These are phyloP conservation scores for Diglossa brunneiventris DNA, from an alignment of 2,113 vertebrate species.

Conservation along the genomic window DNA sequence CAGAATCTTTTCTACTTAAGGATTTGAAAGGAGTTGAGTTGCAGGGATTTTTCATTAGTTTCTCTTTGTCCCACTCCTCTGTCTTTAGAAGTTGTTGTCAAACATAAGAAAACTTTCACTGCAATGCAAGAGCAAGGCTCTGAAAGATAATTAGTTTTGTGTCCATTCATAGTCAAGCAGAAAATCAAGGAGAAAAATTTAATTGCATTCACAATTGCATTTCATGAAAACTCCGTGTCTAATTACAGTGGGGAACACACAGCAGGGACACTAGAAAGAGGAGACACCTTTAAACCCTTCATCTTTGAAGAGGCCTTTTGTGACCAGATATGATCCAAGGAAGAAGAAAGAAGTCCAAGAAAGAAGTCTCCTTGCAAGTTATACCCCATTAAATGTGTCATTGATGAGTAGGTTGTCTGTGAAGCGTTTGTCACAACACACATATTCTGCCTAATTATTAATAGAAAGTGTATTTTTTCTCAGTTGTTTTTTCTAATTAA, in stretches of 20 bases:
- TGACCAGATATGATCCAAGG: constrained; percentile 24
- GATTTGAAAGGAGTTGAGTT: neutral
- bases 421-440: constrained; percentile 5
- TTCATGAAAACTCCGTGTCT: constrained; percentile 31
- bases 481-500: constrained; percentile 24
- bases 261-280: constrained; percentile 17
- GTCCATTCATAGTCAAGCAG: constrained; percentile 46
- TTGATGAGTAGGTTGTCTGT: neutral
- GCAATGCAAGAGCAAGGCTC: neutral
- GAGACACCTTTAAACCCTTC: constrained; percentile 41
- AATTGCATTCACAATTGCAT: constrained; percentile 44
- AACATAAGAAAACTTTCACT: constrained; percentile 11
- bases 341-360: constrained; percentile 4
- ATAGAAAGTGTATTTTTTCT: constrained; percentile 16
- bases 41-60: neutral
- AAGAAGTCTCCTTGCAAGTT: neutral
- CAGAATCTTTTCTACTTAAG: neutral
- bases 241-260: constrained; percentile 26
- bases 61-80: neutral
- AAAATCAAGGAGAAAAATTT: constrained; percentile 45
- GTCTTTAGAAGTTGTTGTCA: constrained; percentile 9
- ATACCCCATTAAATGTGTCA: neutral
- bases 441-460: constrained; percentile 46
- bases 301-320: constrained; percentile 42
- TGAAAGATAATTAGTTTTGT: constrained; percentile 60